phyloP scores from a whole-genome alignment of 2,888 invertebrate genomes.

The Andrena flavipes region DNA sequence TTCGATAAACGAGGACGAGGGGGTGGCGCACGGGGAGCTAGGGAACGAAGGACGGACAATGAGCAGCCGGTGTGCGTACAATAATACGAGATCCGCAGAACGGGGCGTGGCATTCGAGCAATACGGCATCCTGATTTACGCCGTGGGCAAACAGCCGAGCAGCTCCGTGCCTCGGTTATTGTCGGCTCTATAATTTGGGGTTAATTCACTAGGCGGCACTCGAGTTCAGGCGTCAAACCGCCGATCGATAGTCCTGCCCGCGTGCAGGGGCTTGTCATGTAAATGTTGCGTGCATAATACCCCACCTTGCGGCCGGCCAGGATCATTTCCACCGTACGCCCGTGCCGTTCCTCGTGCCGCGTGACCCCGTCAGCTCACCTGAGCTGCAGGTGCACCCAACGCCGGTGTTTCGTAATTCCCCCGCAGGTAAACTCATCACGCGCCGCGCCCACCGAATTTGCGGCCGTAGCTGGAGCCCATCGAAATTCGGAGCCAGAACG shows the following conservation, averaged over 20 bases:
- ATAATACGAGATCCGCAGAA: conserved; percentile 57
- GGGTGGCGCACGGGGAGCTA: neutral
- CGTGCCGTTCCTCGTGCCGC: conserved; percentile 33
- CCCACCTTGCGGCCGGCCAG: conserved; percentile 71
- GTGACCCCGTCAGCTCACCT: conserved; percentile 22
- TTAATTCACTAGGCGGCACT: conserved; percentile 83
- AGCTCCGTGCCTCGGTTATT: conserved; percentile 76
- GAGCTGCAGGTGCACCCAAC: conserved; percentile 20
- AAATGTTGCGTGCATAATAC: conserved; percentile 81
- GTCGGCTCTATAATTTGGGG: conserved; percentile 83
- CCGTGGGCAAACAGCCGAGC: conserved; percentile 76
- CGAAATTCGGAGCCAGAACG: neutral
- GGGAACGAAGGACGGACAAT: conserved; percentile 16
- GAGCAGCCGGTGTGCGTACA: conserved; percentile 16
- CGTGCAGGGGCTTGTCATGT: conserved; percentile 79
- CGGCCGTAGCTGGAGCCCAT: neutral
- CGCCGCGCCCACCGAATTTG: conserved; percentile 17
- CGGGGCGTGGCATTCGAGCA: conserved; percentile 75
- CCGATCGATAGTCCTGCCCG: conserved; percentile 83
- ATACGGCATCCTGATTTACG: conserved; percentile 81
- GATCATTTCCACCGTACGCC: conserved; percentile 66
- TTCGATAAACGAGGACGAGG: conserved; percentile 17
- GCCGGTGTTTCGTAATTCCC: conserved; percentile 29
- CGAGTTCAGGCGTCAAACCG: conserved; percentile 83
- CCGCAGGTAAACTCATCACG: conserved; percentile 22